Evolutionary conservation across 2,888 invertebrate species (phyloP), one percentile per base, ranked within the genome.

Genomic region (Quadroppia sp.): DNA sequence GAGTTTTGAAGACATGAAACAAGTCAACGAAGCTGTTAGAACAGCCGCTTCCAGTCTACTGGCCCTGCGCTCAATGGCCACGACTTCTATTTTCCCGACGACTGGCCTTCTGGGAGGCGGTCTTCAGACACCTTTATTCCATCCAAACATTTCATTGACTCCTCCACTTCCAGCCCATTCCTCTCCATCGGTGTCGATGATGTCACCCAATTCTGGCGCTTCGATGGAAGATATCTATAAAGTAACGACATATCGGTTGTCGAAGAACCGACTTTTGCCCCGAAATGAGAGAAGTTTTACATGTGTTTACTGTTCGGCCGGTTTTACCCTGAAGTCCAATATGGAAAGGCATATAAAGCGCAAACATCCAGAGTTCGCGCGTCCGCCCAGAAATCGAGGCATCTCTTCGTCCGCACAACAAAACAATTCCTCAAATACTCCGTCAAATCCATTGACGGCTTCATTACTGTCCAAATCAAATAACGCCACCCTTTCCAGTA

Each of bases 261-360:
- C 32, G 1, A 71, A 56, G 48, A 71, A 56, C 13, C 71, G 53
- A 23, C 36, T 71, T 45, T n/a, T 71, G 72, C 74, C 75, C 6
- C 74, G 76, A 67, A 77, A 77, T 48, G 73, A 72, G 28, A 85
- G 94, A 32, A 94, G 94, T 0, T 94, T 93, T 82, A 89, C 90
- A 0, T 95, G 94, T 82, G 91, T 91, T 75, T 91, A 92, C 80
- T 94, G 95, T 82, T 89, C 91, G 0, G 93, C 94, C 0, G 86
- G 91, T 72, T 95, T 95, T 80, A 94, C 94, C 0, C 84, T 94
- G 15, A 81, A 82, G n/a, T 93, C 93, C 13, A 94, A 95, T 80
- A 94, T 94, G 92, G 94, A 94, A 82, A 86, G 94, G 0, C 95
- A 95, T 79, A 91, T 94, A 2, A 94, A 94, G 81, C 93, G 94